Percentiles rank a stretch among this genome's conserved stretches.
Conservation (phyloP, 2,113 vertebrate species). For the Scomber colias region DNA sequence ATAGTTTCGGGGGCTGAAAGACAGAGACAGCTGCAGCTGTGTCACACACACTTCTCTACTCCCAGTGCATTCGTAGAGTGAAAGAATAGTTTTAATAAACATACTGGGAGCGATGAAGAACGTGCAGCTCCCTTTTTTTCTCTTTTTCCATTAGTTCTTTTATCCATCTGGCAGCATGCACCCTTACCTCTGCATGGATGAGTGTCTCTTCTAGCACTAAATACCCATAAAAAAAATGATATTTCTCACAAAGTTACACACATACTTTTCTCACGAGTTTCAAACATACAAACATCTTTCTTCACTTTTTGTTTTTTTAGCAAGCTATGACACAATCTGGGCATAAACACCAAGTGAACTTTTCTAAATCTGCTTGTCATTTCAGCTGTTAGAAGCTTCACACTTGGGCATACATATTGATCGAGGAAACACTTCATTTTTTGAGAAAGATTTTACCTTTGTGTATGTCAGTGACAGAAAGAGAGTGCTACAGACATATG, state of each 20-base stretch:
- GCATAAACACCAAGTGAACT: too few relatives aligned
- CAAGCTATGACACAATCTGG: background rate
- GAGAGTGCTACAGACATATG: background rate
- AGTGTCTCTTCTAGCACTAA: constrained; percentile 18
- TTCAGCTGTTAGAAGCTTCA: background rate
- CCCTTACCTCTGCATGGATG: constrained; percentile 11
- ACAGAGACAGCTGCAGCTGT: constrained; percentile 55
- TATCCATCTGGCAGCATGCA: constrained; percentile 41
- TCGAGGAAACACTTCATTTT: background rate
- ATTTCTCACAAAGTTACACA: background rate
- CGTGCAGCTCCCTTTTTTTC: background rate
- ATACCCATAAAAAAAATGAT: background rate
- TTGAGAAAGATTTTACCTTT: background rate
- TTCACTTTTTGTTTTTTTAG: background rate
- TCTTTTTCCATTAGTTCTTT: constrained; percentile 41
- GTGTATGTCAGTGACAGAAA: background rate
- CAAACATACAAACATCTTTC: background rate
- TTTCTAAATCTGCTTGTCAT: too few relatives aligned
- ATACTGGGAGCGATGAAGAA: constrained; percentile 52
- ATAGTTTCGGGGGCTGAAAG: constrained; percentile 59
- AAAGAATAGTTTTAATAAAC: constrained; percentile 70
- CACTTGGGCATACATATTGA: background rate
- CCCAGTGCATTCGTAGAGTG: constrained; percentile 30
- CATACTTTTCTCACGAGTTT: background rate
- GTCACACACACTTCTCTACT: constrained; percentile 47